Evolutionary conservation across 2,113 vertebrate genomes (phyloP).

Genomic region (Motacilla alba): DNA sequence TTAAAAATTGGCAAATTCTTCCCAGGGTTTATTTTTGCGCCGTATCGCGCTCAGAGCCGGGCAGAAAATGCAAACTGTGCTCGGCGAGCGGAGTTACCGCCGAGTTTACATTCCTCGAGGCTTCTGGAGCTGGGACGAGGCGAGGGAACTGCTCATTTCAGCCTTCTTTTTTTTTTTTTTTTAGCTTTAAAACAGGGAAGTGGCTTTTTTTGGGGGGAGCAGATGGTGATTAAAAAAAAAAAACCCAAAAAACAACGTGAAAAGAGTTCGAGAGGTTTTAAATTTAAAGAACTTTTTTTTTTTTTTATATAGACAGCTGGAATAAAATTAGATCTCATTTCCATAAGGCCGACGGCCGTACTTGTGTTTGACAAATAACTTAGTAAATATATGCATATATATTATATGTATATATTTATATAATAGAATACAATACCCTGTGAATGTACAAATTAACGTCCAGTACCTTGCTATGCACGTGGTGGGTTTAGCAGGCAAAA

Average conservation of each 20-base stretch:
- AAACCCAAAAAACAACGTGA: not conserved
- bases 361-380: not conserved
- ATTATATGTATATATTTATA: not conserved
- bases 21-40: not conserved
- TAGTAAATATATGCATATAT: not conserved
- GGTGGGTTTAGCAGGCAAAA: not conserved
- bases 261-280: not conserved
- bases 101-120: not conserved
- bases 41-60: not conserved
- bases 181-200: not conserved
- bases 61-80: not conserved
- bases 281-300: not conserved
- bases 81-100: not conserved
- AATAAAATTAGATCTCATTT: conserved; percentile 3
- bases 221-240: not conserved
- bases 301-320: not conserved
- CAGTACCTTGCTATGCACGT: not conserved
- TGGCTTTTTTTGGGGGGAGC: not conserved
- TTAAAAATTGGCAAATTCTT: conserved; percentile 1
- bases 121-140: not conserved
- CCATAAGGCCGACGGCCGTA: not conserved
- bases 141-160: not conserved
- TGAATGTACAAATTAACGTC: not conserved
- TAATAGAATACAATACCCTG: not conserved
- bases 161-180: not conserved